Percentiles rank a stretch among this genome's conserved stretches.
Conservation (phyloP, 1,140 invertebrate genomes). For the Drosophila bifasciata region DNA sequence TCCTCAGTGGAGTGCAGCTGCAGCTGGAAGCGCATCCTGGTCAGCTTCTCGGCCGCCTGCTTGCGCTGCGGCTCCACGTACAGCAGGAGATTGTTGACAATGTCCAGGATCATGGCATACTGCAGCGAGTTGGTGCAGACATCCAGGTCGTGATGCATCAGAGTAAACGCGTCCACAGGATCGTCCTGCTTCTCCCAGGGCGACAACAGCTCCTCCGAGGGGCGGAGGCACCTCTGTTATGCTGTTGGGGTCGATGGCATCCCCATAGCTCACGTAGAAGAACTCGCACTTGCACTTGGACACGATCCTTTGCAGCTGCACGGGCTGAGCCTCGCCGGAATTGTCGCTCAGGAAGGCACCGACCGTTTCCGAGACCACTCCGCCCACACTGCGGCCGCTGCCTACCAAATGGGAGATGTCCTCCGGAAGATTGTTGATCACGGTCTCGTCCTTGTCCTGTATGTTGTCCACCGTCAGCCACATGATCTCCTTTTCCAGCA, state of each 20-base stretch:
- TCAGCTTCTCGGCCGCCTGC: slow-evolving; percentile 93
- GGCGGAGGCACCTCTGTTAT: slow-evolving; percentile 88
- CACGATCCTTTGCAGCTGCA: slow-evolving; percentile 96
- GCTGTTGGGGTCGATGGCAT: slow-evolving; percentile 89
- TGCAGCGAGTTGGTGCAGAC: slow-evolving; percentile 98
- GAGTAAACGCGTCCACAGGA: slow-evolving; percentile 97
- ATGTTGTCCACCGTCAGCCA: slow-evolving; percentile 97
- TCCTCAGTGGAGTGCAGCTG: slow-evolving; percentile 95
- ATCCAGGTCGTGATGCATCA: slow-evolving; percentile 99
- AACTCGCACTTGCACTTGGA: slow-evolving; percentile 99
- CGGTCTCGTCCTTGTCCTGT: slow-evolving; percentile 93
- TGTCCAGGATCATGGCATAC: slow-evolving; percentile 98
- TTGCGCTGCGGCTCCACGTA: slow-evolving; percentile 98
- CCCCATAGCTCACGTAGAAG: slow-evolving; percentile 97
- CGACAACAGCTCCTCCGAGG: slow-evolving; percentile 88
- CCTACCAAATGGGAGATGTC: slow-evolving; percentile 96
- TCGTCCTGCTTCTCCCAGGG: slow-evolving; percentile 92
- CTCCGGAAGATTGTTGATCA: slow-evolving; percentile 91
- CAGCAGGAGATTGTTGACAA: slow-evolving; percentile 97
- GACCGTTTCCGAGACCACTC: slow-evolving; percentile 96
- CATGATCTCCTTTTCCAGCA: slow-evolving; percentile 93
- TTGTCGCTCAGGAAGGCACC: slow-evolving; percentile 89
- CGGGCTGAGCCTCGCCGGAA: slow-evolving; percentile 79
- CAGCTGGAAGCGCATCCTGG: slow-evolving; percentile 96
- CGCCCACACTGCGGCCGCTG: slow-evolving; percentile 97